phyloP scores from a whole-genome alignment of 2,113 vertebrate species.

The Nymphicus hollandicus region DNA sequence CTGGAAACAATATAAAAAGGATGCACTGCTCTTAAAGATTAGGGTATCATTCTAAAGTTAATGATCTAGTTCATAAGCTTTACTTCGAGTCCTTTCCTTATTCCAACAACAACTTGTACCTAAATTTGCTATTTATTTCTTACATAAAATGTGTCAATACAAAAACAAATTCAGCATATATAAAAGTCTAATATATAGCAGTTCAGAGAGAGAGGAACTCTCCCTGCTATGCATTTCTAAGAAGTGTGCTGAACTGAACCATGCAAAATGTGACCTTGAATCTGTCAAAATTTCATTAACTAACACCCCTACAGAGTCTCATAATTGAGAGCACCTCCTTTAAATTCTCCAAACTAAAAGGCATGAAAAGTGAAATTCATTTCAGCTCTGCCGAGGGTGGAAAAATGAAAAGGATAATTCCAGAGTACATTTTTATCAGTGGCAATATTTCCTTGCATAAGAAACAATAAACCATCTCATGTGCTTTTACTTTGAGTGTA shows the following conservation, averaged over 20 bases:
- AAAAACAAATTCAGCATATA: not conserved
- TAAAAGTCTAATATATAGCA: not conserved
- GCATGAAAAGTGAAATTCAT: constrained; percentile 15
- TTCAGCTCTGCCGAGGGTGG: not conserved
- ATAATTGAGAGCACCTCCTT: constrained; percentile 26
- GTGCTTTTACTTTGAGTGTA: not conserved
- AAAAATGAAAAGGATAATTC: not conserved
- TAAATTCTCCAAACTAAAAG: not conserved
- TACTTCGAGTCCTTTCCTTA: not conserved
- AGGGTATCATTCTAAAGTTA: not conserved
- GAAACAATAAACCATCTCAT: constrained; percentile 17
- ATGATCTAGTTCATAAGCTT: not conserved
- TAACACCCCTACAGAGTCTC: constrained; percentile 1
- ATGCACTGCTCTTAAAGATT: not conserved
- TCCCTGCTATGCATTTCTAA: constrained; percentile 25
- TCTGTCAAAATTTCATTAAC: constrained; percentile 57
- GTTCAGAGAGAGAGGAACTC: not conserved
- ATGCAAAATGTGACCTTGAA: constrained; percentile 27
- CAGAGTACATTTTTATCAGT: not conserved
- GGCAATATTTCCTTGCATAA: not conserved
- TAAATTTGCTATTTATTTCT: constrained; percentile 5
- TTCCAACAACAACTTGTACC: not conserved
- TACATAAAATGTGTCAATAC: not conserved
- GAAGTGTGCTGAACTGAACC: constrained; percentile 18
- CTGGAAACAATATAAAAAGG: not conserved